Percentiles rank a stretch among this genome's conserved stretches.
Evolutionary conservation across 2,797 vertebrate species (phyloP).

Genomic region (Cichlasoma orientale): DNA sequence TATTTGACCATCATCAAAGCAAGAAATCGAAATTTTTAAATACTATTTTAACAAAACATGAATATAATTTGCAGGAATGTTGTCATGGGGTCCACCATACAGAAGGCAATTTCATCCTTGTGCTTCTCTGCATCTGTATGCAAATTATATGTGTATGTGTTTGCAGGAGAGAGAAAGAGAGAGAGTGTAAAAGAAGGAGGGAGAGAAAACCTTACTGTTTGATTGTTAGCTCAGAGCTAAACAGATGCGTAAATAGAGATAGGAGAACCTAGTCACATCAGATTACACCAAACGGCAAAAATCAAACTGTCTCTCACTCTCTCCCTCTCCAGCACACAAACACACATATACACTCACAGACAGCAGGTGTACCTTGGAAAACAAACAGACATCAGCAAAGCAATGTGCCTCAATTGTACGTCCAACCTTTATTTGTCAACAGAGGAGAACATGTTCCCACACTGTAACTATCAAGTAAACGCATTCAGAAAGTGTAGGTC

Average conservation of each 20-base stretch:
- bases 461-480: slow-evolving; percentile 37
- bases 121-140: slow-evolving; percentile 18
- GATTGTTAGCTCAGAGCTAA: slow-evolving; percentile 72
- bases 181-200: slow-evolving; percentile 1
- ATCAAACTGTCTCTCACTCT: slow-evolving; percentile 46
- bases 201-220: slow-evolving; percentile 60
- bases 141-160: slow-evolving; percentile 4
- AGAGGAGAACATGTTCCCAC: slow-evolving; percentile 21
- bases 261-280: slow-evolving; percentile 63
- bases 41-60: not conserved
- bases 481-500: slow-evolving; percentile 1
- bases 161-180: not conserved
- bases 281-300: slow-evolving; percentile 71
- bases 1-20: not conserved
- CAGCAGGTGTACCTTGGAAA: slow-evolving; percentile 16
- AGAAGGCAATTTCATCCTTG: not conserved
- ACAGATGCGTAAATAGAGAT: slow-evolving; percentile 80
- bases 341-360: slow-evolving; percentile 4
- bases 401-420: not conserved
- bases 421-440: slow-evolving; percentile 42
- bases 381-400: slow-evolving; percentile 35
- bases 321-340: slow-evolving; percentile 22
- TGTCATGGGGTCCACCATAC: not conserved
- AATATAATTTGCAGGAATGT: not conserved
- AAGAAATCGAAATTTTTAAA: not conserved